phyloP scores from a whole-genome alignment of 2,113 vertebrate species.

The Ahaetulla prasina region DNA sequence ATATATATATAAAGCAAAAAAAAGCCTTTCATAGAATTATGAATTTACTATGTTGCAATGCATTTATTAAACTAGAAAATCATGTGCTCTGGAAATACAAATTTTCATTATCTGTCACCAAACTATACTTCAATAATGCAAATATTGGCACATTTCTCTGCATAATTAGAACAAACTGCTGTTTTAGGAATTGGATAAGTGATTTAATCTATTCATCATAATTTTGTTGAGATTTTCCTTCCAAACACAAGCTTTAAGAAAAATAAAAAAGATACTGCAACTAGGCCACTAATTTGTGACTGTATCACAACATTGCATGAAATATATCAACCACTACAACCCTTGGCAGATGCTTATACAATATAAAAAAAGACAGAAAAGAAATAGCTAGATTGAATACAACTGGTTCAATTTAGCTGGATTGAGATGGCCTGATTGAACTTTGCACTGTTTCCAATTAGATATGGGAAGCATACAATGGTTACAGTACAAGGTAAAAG shows the following conservation, averaged over 20 bases:
- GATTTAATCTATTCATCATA: neutral
- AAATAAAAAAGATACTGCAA: neutral
- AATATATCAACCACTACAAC: neutral
- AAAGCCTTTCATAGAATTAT: neutral
- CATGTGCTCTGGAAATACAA: neutral
- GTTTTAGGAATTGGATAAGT: neutral
- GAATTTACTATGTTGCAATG: neutral
- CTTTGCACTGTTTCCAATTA: neutral
- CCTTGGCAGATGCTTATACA: neutral
- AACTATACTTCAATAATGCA: neutral
- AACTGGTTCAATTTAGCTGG: neutral
- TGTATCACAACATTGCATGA: neutral
- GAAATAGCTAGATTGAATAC: neutral
- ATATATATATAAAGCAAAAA: neutral
- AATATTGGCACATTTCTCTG: neutral
- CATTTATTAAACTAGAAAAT: neutral
- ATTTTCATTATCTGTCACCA: neutral
- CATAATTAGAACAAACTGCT: neutral
- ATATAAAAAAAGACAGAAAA: neutral
- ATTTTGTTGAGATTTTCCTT: neutral
- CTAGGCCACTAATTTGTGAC: neutral
- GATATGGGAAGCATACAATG: neutral
- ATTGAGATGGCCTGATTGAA: neutral
- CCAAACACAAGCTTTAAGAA: neutral
- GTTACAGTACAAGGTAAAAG: neutral